Base-by-base conservation (phyloP, 1,140 invertebrate genomes). In the Dufourea novaeangliae region DNA sequence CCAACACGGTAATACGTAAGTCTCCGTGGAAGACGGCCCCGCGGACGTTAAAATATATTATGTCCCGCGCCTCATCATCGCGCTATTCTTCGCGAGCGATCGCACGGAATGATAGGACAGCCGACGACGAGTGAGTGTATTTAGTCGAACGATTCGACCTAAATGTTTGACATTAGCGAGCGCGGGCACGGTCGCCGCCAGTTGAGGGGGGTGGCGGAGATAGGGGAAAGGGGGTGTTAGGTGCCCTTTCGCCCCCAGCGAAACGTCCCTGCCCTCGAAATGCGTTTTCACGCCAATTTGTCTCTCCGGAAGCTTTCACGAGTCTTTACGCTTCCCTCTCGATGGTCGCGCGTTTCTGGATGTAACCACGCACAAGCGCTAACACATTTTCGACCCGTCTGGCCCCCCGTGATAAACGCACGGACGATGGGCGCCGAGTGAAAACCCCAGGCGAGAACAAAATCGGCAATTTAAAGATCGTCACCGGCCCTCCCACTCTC, bases 261-360 rank as follows among this genome's bases (percentile, higher is more conserved):
- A 50, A 74, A 56, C 82, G 77, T 82, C 79, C 79, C 74, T 76
- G 54, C 79, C 81, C 82, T 87, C 86, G 81, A 92, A 90, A 91
- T 90, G 90, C 90, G 90, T 92, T 92, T 92, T 91, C 91, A 92
- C 91, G 88, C 88, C 89, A 90, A 90, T 90, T 90, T 90, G 87
- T 89, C 89, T 86, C 88, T 85, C 88, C 89, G 89, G 89, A 90
- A 90, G 89, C 90, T 91, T 92, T 91, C 89, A 92, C 91, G 88
- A 91, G 91, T 92, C 91, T 92, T 92, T 90, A 91, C 89, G 87
- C 88, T 80, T 82, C 85, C 83, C 88, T 84, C 80, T 81, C 80
- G 78, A 82, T 84, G 79, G 83, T 78, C 68, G 75, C 68, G 75
- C 76, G 77, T 69, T 79, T 76, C 78, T 79, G 75, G 69, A 52